Evolutionary conservation across 2,113 vertebrate species (phyloP), one percentile per base, ranked within the genome.

Genomic region (Lampris megalopsis): DNA sequence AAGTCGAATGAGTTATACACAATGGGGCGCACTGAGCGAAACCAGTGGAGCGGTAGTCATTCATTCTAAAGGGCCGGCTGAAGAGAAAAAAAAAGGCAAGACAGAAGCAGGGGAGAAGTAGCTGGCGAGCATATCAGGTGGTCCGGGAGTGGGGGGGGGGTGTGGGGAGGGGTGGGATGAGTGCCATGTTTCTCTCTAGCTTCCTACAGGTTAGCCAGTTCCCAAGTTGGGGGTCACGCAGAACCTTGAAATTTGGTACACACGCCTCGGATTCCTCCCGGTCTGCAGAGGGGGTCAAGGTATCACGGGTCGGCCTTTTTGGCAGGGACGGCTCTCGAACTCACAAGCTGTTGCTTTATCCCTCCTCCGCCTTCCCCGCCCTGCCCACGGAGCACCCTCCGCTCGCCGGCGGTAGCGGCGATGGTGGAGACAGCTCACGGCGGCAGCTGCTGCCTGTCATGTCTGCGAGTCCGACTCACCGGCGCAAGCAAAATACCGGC

Each of bases 181-280:
- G 90, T 90, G 86, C 89, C 88, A 68, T 81, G 88, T 91, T 94
- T 93, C 91, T 79, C 80, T 73, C 80, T 89, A 82, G 86, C 91
- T 78, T 92, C 89, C 77, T 79, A 62, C 77, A 76, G 93, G 94
- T 94, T 91, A 92, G 93, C 80, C 75, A 72, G 92, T 94, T 94
- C 93, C 94, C 91, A 94, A 92, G 93, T 94, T 88, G 83, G 92
- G 24, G 94, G 92, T 94, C 91, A 92, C 69, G 43, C 67, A 68
- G 80, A 79, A 87, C 85, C 86, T 79, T 90, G 91, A 93, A 93
- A 92, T 90, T 83, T 88, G 84, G 89, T 88, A 84, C 90, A 86
- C 40, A 50, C 57, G 79, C 88, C 61, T 90, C 84, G 2, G 79
- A 88, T 88, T 88, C 77, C 90, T 81, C 40, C 61, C 63, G 1